Base-by-base conservation (phyloP, 2,113 vertebrate species). In the Eretmochelys imbricata region DNA sequence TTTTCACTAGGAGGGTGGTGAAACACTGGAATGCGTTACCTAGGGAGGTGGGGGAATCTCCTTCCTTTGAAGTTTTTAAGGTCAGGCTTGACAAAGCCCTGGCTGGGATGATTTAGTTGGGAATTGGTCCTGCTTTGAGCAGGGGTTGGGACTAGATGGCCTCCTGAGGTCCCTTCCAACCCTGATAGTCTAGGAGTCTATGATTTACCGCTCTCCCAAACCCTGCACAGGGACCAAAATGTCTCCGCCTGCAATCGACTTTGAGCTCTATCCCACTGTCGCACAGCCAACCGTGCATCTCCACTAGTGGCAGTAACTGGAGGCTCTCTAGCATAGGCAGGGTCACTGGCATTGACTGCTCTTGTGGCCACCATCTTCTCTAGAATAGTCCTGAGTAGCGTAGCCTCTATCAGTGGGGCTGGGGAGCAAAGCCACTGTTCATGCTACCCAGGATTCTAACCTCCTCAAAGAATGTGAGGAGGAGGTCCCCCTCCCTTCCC, bases 351-450 rank as follows among this genome's bases (percentile, higher is more conserved):
- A 65, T 35, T 69, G 16, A n/a, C 65, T 38, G 22, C 19, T 14
- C 3, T 27, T 57, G 69, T 29, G 42, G 76, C 42, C 50, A 35
- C 29, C 1, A 0, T 1, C 7, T 57, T 35, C 42, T 42, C 72
- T 82, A 53, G 20, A 7, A 19, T 8, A 10, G 38, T 50, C 50
- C 49, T 25, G 13, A 4, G 5, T 14, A 24, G 54, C 24, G 16
- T 24, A 49, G 48, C 46, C 17, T 0, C 17, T 38, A 38, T 38
- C 24, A 2, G 1, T 4, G 20, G 8, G 19, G 20, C 53, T 57
- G 55, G 55, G n/a, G 46, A 17, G 55, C 22, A 79, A 78, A 79
- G 59, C 12, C 31, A 16, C 59, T 65, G 31, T 65, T 65, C 24
- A 62, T 62, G 59, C 59, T 29, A 62, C 59, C 11, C 59, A 27